These are phyloP conservation scores for Syngnathus typhle DNA, from an alignment of 2,113 vertebrate species.

Conservation along the genomic window DNA sequence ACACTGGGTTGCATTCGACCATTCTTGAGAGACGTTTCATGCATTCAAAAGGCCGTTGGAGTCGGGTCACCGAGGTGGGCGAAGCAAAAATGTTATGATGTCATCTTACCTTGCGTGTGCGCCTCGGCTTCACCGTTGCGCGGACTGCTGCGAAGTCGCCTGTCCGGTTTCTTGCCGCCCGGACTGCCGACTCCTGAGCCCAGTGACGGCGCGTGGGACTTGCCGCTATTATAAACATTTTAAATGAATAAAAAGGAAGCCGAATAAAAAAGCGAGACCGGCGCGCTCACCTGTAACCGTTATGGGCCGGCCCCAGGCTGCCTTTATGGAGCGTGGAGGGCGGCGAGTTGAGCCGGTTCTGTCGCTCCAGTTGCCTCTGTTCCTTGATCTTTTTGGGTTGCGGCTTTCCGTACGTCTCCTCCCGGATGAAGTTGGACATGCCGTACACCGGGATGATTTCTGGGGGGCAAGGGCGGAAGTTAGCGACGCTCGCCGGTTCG, in stretches of 20 bases:
- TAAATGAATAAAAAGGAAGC: no score
- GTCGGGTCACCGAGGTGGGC: not conserved
- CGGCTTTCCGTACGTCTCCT: slow-evolving; percentile 90
- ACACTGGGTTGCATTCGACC: slow-evolving; percentile 41
- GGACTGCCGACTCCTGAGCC: slow-evolving; percentile 69
- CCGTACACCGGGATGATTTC: slow-evolving; percentile 95
- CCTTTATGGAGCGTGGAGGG: slow-evolving; percentile 86
- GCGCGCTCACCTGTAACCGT: slow-evolving; percentile 74
- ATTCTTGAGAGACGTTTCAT: slow-evolving; percentile 41
- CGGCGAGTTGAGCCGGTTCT: slow-evolving; percentile 90
- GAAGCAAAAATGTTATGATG: not conserved
- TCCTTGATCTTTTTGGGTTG: slow-evolving; percentile 91
- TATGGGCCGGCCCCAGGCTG: slow-evolving; percentile 78
- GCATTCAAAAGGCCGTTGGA: slow-evolving; percentile 7
- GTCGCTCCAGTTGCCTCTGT: slow-evolving; percentile 85
- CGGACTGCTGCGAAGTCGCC: slow-evolving; percentile 85
- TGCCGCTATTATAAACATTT: slow-evolving; percentile 43
- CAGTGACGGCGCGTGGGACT: slow-evolving; percentile 65
- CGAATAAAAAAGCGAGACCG: no score
- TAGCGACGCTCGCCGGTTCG: no score
- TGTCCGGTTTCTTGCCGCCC: slow-evolving; percentile 78
- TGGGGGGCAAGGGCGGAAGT: slow-evolving; percentile 38
- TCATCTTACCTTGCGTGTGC: slow-evolving; percentile 62
- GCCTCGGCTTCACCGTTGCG: slow-evolving; percentile 80
- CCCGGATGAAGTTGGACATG: slow-evolving; percentile 91